Base-by-base conservation (phyloP, 64 coral and sea anemone species). In the Pachyseris speciosa region DNA sequence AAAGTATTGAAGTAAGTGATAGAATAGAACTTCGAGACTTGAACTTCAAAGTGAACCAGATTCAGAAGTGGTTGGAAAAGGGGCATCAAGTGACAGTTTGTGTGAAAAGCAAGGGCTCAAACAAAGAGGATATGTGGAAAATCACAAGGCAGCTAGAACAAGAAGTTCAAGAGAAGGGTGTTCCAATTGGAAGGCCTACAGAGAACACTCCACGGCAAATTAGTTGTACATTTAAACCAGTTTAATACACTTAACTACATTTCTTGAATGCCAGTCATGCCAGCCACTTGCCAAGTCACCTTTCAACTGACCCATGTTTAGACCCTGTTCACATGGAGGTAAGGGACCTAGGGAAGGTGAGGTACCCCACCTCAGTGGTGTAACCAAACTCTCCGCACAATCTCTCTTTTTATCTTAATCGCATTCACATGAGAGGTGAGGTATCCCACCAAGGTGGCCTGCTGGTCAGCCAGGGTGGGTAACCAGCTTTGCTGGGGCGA, bases 1-100 rank as follows among this genome's bases (percentile, higher is more conserved):
- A 81, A 9, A 81, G 22, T 7, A 34, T 81, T 26, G 53, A 81
- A 63, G 34, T 81, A 1, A 81, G 22, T 63, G 77, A 81, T 36
- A 81, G 25, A 24, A 81, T 81, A 39, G 77, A 81, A 81, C 24
- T 19, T 26, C 19, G 55, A 22, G 77, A 81, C 55, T 81, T 81
- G 12, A n/a, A 9, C 20, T 81, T 81, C 37, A 81, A 25, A 55
- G 12, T 81, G 13, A 81, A 81, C 3, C 77, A 40, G 15, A 81
- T 81, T 7, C 51, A 63, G 24, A 37, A 26, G 51, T 63, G 33
- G 19, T 61, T 81, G 36, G 77, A 81, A 63, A 81, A 81, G 40
- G 77, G 77, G 25, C 36, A 81, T 9, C 77, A 61, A 81, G 77
- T 81, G 7, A 55, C 11, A 61, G 32, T 81, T 63, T 24, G 1